Evolutionary conservation across 2,797 vertebrate species (phyloP).

Genomic region (Sebastes dallii): DNA sequence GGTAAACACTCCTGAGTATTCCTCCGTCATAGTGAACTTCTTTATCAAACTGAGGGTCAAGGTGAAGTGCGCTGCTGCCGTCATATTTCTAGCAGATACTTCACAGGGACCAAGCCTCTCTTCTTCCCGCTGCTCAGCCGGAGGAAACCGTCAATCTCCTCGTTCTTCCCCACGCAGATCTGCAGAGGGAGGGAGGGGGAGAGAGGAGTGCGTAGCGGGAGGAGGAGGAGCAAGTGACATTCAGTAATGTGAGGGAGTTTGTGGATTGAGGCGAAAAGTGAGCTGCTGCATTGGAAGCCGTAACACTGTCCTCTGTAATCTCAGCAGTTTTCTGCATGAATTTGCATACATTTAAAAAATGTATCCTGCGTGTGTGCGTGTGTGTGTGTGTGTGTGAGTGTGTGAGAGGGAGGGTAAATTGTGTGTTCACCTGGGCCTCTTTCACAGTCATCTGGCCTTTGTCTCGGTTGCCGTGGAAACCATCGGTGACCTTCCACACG

Average conservation of each 20-base stretch:
- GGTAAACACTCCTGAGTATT: slow-evolving; percentile 70
- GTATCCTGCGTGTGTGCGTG: neutral
- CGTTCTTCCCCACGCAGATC: slow-evolving; percentile 89
- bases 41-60: slow-evolving; percentile 29
- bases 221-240: slow-evolving; percentile 37
- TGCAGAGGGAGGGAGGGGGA: slow-evolving; percentile 50
- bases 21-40: slow-evolving; percentile 43
- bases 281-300: slow-evolving; percentile 21
- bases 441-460: slow-evolving; percentile 91
- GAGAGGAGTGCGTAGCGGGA: neutral
- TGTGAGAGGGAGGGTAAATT: neutral
- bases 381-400: neutral
- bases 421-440: slow-evolving; percentile 87
- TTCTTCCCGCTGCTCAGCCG: slow-evolving; percentile 91
- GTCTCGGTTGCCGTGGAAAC: slow-evolving; percentile 88
- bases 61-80: neutral
- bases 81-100: slow-evolving; percentile 88
- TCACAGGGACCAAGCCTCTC: slow-evolving; percentile 86
- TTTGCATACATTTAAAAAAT: slow-evolving; percentile 63
- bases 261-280: slow-evolving; percentile 31
- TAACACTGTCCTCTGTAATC: slow-evolving; percentile 48
- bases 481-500: slow-evolving; percentile 88
- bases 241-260: slow-evolving; percentile 33
- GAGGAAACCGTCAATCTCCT: slow-evolving; percentile 85
- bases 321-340: slow-evolving; percentile 64